Conservation (phyloP, 2,888 invertebrate species). For the Euplexia lucipara region DNA sequence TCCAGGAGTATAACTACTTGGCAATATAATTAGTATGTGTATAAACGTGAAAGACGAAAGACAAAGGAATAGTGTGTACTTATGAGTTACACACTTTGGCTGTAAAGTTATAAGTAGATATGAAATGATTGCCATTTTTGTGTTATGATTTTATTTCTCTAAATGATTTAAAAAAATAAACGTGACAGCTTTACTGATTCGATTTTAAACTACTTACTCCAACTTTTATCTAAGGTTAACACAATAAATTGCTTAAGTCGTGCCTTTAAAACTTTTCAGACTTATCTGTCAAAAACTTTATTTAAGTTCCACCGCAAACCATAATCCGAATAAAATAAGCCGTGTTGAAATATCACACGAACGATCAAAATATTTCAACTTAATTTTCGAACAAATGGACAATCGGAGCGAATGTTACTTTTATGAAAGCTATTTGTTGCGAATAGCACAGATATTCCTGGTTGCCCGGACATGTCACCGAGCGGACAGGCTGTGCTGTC, state of each 20-base stretch:
- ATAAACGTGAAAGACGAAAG: no score
- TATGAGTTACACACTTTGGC: no score
- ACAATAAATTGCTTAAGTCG: constrained; percentile 32
- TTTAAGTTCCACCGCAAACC: constrained; percentile 35
- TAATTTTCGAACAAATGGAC: constrained; percentile 56
- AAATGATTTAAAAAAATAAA: not conserved
- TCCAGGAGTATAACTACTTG: no score
- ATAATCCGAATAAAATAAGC: constrained; percentile 39
- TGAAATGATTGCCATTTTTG: not conserved
- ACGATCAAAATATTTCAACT: constrained; percentile 55
- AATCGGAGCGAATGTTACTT: constrained; percentile 60
- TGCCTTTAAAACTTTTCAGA: constrained; percentile 32
- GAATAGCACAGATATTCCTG: constrained; percentile 73
- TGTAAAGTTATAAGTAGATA: no score
- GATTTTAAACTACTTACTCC: not conserved
- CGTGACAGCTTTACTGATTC: not conserved
- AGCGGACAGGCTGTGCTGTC: constrained; percentile 76
- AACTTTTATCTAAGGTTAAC: constrained; percentile 27
- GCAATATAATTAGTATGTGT: no score
- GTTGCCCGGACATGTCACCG: constrained; percentile 77
- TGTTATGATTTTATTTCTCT: not conserved
- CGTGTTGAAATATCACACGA: constrained; percentile 37
- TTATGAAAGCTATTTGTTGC: constrained; percentile 71
- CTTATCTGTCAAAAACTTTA: constrained; percentile 43
- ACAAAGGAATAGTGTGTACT: no score